Percentiles rank a stretch among this genome's conserved stretches.
These are phyloP conservation scores for Urosaurus nigricauda DNA, from an alignment of 2,797 vertebrate species.

Conservation along the genomic window DNA sequence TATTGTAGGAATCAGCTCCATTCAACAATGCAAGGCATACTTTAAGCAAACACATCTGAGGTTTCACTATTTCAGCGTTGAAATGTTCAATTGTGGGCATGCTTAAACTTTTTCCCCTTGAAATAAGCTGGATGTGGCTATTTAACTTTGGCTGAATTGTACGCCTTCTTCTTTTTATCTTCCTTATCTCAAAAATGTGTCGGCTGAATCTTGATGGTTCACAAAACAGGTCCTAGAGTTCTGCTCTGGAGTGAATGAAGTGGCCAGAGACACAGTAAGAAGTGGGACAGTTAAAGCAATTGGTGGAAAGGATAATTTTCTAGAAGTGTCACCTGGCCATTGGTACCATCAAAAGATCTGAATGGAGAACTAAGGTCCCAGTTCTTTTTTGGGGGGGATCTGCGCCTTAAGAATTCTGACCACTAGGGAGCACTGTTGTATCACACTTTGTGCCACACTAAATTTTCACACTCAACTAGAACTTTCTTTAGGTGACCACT, in stretches of 20 bases:
- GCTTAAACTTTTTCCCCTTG: not conserved
- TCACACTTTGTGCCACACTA: not conserved
- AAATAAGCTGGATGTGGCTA: not conserved
- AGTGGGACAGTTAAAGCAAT: not conserved
- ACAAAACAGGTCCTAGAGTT: not conserved
- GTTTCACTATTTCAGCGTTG: not conserved
- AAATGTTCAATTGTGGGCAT: not conserved
- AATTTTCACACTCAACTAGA: not conserved
- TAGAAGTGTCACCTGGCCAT: not conserved
- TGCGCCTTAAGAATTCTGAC: not conserved
- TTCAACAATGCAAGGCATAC: no score
- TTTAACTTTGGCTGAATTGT: not conserved
- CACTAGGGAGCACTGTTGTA: slow-evolving; percentile 79
- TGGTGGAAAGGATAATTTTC: not conserved
- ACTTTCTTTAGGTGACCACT: not conserved
- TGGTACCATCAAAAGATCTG: not conserved
- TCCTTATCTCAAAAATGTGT: not conserved
- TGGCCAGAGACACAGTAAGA: no score
- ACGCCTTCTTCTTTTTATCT: not conserved
- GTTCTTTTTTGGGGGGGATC: rapidly evolving
- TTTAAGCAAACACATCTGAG: no score
- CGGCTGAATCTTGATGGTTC: not conserved
- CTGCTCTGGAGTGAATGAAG: not conserved
- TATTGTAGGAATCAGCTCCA: not conserved
- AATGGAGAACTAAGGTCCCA: not conserved